Base-by-base conservation (phyloP, 2,888 invertebrate genomes). In the Drosophila cognata region DNA sequence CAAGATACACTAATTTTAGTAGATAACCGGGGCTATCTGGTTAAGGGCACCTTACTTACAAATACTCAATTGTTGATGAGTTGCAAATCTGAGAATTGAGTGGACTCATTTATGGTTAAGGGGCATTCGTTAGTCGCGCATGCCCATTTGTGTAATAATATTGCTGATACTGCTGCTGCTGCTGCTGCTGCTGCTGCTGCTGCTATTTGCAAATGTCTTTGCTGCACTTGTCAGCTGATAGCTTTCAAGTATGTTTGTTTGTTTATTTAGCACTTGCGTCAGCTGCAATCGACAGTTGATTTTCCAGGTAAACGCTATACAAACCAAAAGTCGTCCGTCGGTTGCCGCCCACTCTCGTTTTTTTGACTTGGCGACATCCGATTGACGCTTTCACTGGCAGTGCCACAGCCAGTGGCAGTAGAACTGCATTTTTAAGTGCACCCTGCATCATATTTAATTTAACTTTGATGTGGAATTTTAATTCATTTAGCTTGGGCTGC, bases 171-270 rank as follows among this genome's bases (percentile, higher is more conserved):
- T 25, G 21, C 13, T 46, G 25, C 6, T 21, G 4, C 11, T 21
- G 11, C 25, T 2, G 43, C 18, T 18, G 52, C 0, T 31, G 4
- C 6, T 31, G 38, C n/a, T n/a, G 31, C 29, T 52, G 25, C 29
- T 33, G 31, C 21, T 21, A n/a, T 29, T 55, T 55, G 55, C 11
- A 25, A 16, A 35, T 52, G n/a, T 36, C 46, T 41, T 10, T 43
- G 28, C 29, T 60, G 71, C 68, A 59, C 43, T 74, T 74, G 79
- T 55, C 70, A 79, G 46, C 58, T 60, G 59, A 56, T 55, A 48
- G 13, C 58, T 70, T 43, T 13, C 70, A 73, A 70, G 58, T 71
- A 72, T 46, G 38, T 28, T 43, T 62, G 38, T 48, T 35, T 56
- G 43, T 66, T 79, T 56, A 59, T 41, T n/a, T n/a, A 56, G 69